Evolutionary conservation across 2,113 vertebrate species (phyloP), one percentile per base, ranked within the genome.

Genomic region (Hassar affinis): DNA sequence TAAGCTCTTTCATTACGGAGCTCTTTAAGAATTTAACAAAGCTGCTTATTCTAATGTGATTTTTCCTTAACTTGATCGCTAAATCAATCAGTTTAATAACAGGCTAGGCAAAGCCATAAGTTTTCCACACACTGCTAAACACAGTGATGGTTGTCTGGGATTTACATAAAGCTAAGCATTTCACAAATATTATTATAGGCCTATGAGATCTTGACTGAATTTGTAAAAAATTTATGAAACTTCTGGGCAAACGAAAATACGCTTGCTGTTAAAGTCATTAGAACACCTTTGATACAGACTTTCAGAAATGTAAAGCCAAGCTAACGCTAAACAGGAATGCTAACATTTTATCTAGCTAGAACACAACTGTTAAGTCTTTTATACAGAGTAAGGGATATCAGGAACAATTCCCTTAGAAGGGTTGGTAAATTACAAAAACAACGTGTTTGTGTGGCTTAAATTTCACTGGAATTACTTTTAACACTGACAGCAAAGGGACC

Each of bases 1-100:
- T 72, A 86, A 87, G 78, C 85, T 27, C 49, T 20, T 47, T 30
- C 61, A 61, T 90, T 66, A 76, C 45, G n/a, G 54, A 22, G 27
- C 22, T 66, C 22, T 86, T 57, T 57, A 82, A 80, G 59, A 79
- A 78, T 88, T 90, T 90, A 87, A 88, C 47, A 51, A 80, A 15
- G 64, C 78, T 72, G 30, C 49, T 56, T n/a, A 38, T 54, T 47
- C 75, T n/a, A 80, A 45, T 49, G 74, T 33, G 81, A 82, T 87
- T 33, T 64, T 79, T 81, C 20, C 35, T 85, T 47, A 57, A 56
- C 62, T 57, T 62, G 52, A 77, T 75, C 49, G 78, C 69, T 81
- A 42, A 42, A 86, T 79, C 49, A 52, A 54, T 59, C 17, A 10
- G 74, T 76, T 80, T 51, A 72, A 80, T 68, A 27, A 25, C 20